Evolutionary conservation across 1,140 invertebrate species (phyloP), one percentile per base, ranked within the genome.

Genomic region (Lithobius niger): DNA sequence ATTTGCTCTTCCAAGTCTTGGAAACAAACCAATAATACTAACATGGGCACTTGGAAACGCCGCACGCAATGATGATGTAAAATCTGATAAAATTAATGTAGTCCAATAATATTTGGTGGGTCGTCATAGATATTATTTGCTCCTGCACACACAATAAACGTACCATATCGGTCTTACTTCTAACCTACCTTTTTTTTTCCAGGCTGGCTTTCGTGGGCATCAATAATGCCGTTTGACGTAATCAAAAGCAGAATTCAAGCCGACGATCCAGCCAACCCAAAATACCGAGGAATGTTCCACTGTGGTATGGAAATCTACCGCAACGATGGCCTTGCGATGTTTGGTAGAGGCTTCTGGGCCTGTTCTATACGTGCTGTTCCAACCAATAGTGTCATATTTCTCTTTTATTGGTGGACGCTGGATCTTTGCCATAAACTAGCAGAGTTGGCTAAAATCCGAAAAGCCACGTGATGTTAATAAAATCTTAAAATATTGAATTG

Each of bases 181-280:
- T n/a, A n/a, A n/a, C n/a, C n/a, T n/a, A n/a, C 2, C 42, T 59
- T 57, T 54, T 22, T n/a, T 45, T 40, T 65, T 40, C 66, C 73
- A 67, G 83, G 84, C 2, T 68, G 77, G n/a, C 42, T 80, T 21
- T 82, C 82, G 0, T 88, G 84, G 84, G 67, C 77, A 1, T 71
- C 76, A 22, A 77, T 82, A 13, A 75, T 84, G 60, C 84, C 84
- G 0, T 69, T 83, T 4, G 85, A 87, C 67, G 82, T 85, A 16
- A 71, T 88, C 19, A 87, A 88, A 69, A 83, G 82, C 1, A 67
- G 81, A 54, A 77, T 86, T 55, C 84, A 88, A 68, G 77, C 77
- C 1, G 82, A 85, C 55, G 69, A 76, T 61, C 66, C 71, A 16
- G 62, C 63, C 31, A 69, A 71, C 55, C 70, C 73, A 49, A 63